Evolutionary conservation across 2,113 vertebrate species (phyloP), one percentile per base, ranked within the genome.

Genomic region (Falco punctatus): DNA sequence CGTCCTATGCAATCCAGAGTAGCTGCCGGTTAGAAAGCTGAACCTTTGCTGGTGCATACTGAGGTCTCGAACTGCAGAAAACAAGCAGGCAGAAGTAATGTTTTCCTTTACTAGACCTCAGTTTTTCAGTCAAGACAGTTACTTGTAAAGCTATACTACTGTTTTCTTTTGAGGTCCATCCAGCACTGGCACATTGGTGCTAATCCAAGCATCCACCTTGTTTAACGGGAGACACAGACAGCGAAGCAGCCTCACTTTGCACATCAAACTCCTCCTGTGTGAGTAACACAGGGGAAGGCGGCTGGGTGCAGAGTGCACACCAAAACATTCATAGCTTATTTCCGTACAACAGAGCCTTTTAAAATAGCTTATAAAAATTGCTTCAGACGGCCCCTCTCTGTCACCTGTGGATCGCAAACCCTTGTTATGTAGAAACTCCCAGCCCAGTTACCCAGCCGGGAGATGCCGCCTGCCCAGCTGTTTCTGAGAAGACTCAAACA

Each of bases 1-100:
- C 4, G 22, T 88, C 73, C 89, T 86, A 57, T 11, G 8, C 81
- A 51, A 84, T 52, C 42, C 35, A 85, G 83, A 79, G 71, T 44
- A 92, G 94, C 92, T 97, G 95, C 86, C 70, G 10, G 67, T 28
- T 52, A 49, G 92, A 91, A 42, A 87, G 92, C 93, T 59, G 75
- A 95, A 88, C 66, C 88, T 97, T 89, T 95, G 97, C 97, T 98
- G 98, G 98, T 98, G 97, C 44, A 6, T 87, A 73, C 59, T 28
- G 92, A 97, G 93, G 92, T 92, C 97, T 92, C 58, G n/a, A 70
- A 81, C 95, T 67, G 82, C 93, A 91, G 93, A 94, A 91, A 97
- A 71, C 75, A 62, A 91, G 94, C 32, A 59, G 81, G 87, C 51
- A 81, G 80, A 93, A 95, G 96, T 77, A 74, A 81, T 1, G 8